A percentile compares a stretch with the other conserved stretches of the same genome.
These are phyloP conservation scores for Meteorus sp. DNA, from an alignment of 1,140 invertebrate species.

Conservation along the genomic window DNA sequence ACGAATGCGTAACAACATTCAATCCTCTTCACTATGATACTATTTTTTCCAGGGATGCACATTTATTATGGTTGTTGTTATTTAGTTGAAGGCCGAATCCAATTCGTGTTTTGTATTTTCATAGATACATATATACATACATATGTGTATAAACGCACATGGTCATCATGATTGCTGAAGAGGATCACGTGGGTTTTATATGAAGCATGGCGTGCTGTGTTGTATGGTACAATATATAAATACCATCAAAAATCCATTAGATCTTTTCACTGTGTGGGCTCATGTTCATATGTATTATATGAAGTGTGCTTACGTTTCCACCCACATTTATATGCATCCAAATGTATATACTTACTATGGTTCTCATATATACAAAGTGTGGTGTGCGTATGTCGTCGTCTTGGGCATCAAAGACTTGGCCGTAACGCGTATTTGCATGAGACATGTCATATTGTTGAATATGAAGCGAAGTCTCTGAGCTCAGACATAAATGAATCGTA, in stretches of 20 bases:
- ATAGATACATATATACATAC: neutral
- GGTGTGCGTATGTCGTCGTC: slow-evolving; percentile 13
- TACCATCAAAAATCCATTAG: slow-evolving; percentile 45
- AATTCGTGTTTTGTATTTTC: neutral
- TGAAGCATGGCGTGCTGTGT: slow-evolving; percentile 23
- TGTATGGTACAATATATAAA: slow-evolving; percentile 8
- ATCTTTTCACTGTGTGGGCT: slow-evolving; percentile 39
- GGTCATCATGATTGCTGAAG: slow-evolving; percentile 8
- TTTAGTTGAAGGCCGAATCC: slow-evolving; percentile 8
- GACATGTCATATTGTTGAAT: slow-evolving; percentile 27
- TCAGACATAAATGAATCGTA: too few species aligned
- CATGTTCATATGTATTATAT: slow-evolving; percentile 21
- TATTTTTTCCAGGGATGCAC: neutral
- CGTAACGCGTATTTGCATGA: slow-evolving; percentile 31
- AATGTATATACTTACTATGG: neutral
- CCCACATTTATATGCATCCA: neutral
- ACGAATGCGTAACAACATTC: too few species aligned
- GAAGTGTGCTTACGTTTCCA: slow-evolving; percentile 8
- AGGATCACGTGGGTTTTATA: slow-evolving; percentile 33
- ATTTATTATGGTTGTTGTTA: neutral
- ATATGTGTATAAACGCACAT: slow-evolving; percentile 15
- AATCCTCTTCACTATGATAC: too few species aligned
- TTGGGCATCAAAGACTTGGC: slow-evolving; percentile 19
- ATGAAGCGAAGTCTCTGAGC: too few species aligned
- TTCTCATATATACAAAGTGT: slow-evolving; percentile 24